phyloP scores from a whole-genome alignment of 1,140 invertebrate species.

The Pseudomyrmex sp. region DNA sequence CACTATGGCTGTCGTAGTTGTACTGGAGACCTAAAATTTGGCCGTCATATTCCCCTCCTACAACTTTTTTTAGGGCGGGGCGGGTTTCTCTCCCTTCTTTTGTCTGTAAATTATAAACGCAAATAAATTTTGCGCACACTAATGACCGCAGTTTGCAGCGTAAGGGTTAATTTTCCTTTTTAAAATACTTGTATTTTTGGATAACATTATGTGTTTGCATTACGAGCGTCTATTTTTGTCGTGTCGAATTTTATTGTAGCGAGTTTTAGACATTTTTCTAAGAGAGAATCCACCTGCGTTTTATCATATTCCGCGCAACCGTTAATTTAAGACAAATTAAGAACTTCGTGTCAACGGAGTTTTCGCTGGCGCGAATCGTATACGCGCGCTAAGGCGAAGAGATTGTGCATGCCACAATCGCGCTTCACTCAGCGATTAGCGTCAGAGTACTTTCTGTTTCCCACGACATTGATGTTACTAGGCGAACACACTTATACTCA shows the following conservation, averaged over 20 bases:
- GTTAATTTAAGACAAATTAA: constrained; percentile 68
- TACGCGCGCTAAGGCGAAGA: background rate
- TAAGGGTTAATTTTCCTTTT: too few relatives aligned
- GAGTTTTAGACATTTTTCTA: constrained; percentile 24
- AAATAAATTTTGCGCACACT: too few relatives aligned
- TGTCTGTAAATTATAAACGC: too few relatives aligned
- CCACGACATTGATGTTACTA: constrained; percentile 11
- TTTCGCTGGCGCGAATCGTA: constrained; percentile 24
- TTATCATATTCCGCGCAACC: constrained; percentile 62
- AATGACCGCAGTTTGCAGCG: too few relatives aligned
- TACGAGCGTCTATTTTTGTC: background rate
- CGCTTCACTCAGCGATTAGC: constrained; percentile 35
- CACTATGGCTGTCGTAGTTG: too few relatives aligned
- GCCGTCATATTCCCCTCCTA: too few relatives aligned
- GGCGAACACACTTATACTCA: background rate
- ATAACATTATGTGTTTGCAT: too few relatives aligned
- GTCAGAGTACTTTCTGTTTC: constrained; percentile 4
- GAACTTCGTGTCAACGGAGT: constrained; percentile 5
- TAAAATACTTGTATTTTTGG: too few relatives aligned
- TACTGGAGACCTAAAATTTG: too few relatives aligned
- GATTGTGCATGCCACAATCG: constrained; percentile 10
- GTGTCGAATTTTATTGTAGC: background rate
- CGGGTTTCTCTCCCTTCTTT: too few relatives aligned
- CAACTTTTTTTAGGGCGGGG: too few relatives aligned
- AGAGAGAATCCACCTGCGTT: constrained; percentile 63